Percentiles rank a stretch among this genome's conserved stretches.
phyloP scores from a whole-genome alignment of 2,113 vertebrate genomes.

The Tretioscincus oriximinensis region DNA sequence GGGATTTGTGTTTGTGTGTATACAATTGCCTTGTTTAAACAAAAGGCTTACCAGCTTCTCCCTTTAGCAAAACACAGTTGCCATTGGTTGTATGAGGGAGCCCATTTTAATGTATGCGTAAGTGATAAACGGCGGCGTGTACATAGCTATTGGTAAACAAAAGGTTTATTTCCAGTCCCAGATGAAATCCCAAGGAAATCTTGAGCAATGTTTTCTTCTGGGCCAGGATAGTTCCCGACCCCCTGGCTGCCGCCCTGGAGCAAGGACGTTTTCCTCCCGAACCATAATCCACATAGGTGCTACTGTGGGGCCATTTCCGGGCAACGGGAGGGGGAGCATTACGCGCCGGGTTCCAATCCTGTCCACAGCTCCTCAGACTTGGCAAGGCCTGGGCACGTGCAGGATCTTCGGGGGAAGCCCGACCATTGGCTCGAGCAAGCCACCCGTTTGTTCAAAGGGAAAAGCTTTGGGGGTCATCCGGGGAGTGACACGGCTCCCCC shows the following conservation, averaged over 20 bases:
- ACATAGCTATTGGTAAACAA: background rate
- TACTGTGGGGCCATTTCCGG: background rate
- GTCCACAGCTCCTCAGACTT: conserved; percentile 55
- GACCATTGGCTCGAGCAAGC: conserved; percentile 72
- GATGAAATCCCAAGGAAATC: background rate
- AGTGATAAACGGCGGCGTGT: no score
- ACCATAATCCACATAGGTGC: background rate
- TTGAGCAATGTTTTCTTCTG: background rate
- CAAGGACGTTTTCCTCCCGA: background rate
- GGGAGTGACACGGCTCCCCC: conserved; percentile 33
- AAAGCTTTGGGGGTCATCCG: conserved; percentile 52
- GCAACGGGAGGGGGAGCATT: conserved; percentile 9
- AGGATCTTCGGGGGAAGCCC: conserved; percentile 61
- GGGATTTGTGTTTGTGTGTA: background rate
- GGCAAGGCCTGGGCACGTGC: conserved; percentile 53
- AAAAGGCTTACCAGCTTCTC: background rate
- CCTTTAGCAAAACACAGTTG: background rate
- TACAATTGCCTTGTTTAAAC: background rate
- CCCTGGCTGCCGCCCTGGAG: background rate
- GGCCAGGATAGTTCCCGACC: background rate
- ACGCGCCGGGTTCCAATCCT: conserved; percentile 41
- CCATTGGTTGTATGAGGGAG: background rate
- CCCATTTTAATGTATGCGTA: background rate
- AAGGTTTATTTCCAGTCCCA: no score
- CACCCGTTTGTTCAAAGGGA: conserved; percentile 62